Evolutionary conservation across 2,113 vertebrate species (phyloP).

Genomic region (Festucalex cinctus): DNA sequence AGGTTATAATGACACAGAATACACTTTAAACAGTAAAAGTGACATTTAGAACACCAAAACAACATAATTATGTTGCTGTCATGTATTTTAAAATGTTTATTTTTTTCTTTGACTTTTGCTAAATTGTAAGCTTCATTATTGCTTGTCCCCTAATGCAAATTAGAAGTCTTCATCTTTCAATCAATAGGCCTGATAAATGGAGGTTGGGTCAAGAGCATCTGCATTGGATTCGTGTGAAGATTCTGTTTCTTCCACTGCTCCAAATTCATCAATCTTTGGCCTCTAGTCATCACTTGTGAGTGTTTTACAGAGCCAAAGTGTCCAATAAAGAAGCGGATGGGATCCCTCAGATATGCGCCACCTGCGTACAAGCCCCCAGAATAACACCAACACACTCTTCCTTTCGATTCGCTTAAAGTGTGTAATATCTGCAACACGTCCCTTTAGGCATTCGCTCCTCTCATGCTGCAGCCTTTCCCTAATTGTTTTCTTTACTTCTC

Average conservation of each 20-base stretch:
- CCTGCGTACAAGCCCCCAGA: constrained; percentile 8
- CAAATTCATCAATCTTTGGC: constrained; percentile 14
- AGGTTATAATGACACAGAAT: too few species aligned
- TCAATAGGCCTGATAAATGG: not conserved
- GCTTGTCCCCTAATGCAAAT: too few species aligned
- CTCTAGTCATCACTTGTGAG: constrained; percentile 19
- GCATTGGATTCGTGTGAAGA: not conserved
- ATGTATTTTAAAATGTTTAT: too few species aligned
- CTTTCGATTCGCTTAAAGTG: not conserved
- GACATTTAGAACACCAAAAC: too few species aligned
- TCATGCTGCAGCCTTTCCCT: constrained; percentile 53
- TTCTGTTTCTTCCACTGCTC: not conserved
- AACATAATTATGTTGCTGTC: too few species aligned
- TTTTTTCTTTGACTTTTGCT: too few species aligned
- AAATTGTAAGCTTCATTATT: too few species aligned
- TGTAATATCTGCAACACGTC: constrained; percentile 22
- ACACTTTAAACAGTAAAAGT: too few species aligned
- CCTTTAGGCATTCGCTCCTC: constrained; percentile 24
- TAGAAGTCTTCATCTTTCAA: not conserved
- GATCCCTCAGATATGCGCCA: not conserved
- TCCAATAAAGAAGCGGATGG: constrained; percentile 29
- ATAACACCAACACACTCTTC: constrained; percentile 19
- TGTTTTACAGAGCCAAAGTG: constrained; percentile 31
- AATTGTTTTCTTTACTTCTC: constrained; percentile 70
- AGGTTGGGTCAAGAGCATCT: not conserved